Evolutionary conservation across 2,797 vertebrate genomes (phyloP).

Genomic region (Bradypodion ventrale): DNA sequence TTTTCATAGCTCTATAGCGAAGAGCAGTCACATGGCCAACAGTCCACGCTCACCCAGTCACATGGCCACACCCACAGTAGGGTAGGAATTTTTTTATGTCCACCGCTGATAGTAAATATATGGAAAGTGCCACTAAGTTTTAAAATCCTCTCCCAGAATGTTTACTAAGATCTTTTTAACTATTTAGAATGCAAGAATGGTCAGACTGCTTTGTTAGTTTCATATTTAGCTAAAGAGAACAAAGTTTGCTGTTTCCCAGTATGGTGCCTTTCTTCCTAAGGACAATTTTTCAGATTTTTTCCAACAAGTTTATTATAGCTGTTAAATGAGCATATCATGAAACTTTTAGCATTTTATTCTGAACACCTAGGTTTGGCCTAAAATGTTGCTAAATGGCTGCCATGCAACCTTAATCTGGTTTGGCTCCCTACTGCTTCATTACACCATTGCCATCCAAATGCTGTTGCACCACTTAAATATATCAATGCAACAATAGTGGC

Average conservation of each 20-base stretch:
- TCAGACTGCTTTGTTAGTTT: neutral
- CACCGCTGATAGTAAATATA: no score
- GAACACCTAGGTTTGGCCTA: neutral
- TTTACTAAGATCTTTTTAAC: neutral
- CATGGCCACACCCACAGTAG: no score
- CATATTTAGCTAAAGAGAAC: neutral
- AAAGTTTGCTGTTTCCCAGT: neutral
- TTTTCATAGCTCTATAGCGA: no score
- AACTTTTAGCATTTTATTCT: neutral
- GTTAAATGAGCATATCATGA: neutral
- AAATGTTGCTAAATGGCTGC: neutral
- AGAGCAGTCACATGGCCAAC: no score
- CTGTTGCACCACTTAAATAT: no score
- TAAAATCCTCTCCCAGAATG: neutral
- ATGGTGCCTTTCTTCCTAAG: neutral
- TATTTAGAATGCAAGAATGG: neutral
- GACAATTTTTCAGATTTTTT: neutral
- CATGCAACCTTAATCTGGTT: no score
- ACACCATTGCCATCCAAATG: no score
- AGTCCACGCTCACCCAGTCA: no score
- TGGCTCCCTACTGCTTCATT: no score
- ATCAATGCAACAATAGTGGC: no score
- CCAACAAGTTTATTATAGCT: neutral
- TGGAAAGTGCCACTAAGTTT: neutral
- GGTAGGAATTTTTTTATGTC: no score